A percentile compares a stretch with the other conserved stretches of the same genome.
Conservation (phyloP, 2,888 invertebrate genomes). For the Mystacides longicornis region DNA sequence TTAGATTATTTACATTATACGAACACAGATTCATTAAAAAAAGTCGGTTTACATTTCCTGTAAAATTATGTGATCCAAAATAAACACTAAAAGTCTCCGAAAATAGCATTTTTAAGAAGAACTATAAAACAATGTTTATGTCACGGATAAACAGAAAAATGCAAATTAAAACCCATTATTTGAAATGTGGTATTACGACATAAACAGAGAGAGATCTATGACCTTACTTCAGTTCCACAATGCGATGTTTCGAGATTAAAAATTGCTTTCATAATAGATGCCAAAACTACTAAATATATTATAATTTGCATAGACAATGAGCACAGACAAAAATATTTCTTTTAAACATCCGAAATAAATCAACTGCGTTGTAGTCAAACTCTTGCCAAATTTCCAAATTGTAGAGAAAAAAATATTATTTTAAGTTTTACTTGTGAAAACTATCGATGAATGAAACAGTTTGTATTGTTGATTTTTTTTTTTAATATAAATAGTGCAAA, state of each 20-base stretch:
- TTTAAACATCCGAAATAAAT: not conserved
- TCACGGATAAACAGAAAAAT: too few relatives aligned
- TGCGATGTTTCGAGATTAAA: not conserved
- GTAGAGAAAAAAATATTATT: not conserved
- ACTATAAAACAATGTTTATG: too few relatives aligned
- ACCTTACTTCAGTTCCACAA: not conserved
- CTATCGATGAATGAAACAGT: not conserved
- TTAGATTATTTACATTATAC: too few relatives aligned
- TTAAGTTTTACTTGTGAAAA: not conserved
- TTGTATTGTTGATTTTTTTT: too few relatives aligned
- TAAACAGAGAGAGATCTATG: not conserved
- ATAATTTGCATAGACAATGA: not conserved
- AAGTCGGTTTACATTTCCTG: too few relatives aligned
- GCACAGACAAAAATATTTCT: not conserved
- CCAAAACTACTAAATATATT: too few relatives aligned
- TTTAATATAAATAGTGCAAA: too few relatives aligned
- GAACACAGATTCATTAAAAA: too few relatives aligned
- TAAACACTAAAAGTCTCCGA: too few relatives aligned
- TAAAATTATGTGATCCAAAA: too few relatives aligned
- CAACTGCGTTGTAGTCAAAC: not conserved
- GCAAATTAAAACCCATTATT: too few relatives aligned
- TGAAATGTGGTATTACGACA: not conserved
- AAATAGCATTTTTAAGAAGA: too few relatives aligned
- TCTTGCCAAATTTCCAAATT: not conserved
- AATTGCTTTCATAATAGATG: not conserved